These are phyloP conservation scores for Neelides folsomi DNA, from an alignment of 2,888 invertebrate species.

Conservation along the genomic window DNA sequence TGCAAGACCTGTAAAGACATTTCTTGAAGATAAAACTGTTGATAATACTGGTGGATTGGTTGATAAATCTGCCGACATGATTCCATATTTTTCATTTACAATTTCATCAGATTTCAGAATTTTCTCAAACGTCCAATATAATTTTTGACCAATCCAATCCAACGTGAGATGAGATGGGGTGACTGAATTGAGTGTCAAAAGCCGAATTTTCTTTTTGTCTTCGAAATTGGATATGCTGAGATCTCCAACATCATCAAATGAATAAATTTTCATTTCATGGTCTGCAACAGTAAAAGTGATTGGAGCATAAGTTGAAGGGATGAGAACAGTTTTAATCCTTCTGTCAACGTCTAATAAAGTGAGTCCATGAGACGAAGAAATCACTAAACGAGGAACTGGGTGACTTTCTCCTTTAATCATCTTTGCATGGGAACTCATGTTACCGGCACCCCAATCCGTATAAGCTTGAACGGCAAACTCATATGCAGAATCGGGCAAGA, in stretches of 20 bases:
- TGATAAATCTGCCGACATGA: conserved; percentile 19
- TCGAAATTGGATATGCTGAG: conserved; percentile 50
- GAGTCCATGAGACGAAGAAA: conserved; percentile 59
- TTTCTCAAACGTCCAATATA: conserved; percentile 55
- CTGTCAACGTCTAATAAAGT: conserved; percentile 63
- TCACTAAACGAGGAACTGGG: conserved; percentile 63
- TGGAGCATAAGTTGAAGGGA: conserved; percentile 54
- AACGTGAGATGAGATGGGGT: conserved; percentile 45
- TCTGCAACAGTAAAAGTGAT: conserved; percentile 56
- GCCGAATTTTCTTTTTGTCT: conserved; percentile 38
- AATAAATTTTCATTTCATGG: conserved; percentile 50
- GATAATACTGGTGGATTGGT: too few species aligned
- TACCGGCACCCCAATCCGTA: conserved; percentile 63
- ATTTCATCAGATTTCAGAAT: conserved; percentile 45
- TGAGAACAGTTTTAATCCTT: conserved; percentile 38
- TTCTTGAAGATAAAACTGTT: too few species aligned
- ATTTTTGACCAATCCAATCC: conserved; percentile 73
- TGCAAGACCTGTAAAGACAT: too few species aligned
- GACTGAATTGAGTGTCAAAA: conserved; percentile 7
- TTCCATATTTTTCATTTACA: conserved; percentile 39
- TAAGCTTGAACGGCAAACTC: conserved; percentile 59
- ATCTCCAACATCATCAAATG: conserved; percentile 66
- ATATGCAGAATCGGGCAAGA: conserved; percentile 18
- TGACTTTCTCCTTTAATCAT: conserved; percentile 48
- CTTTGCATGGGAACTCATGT: conserved; percentile 51